A percentile compares a stretch with the other conserved stretches of the same genome.
Conservation (phyloP, 2,113 vertebrate genomes). For the Dendropsophus ebraccatus region DNA sequence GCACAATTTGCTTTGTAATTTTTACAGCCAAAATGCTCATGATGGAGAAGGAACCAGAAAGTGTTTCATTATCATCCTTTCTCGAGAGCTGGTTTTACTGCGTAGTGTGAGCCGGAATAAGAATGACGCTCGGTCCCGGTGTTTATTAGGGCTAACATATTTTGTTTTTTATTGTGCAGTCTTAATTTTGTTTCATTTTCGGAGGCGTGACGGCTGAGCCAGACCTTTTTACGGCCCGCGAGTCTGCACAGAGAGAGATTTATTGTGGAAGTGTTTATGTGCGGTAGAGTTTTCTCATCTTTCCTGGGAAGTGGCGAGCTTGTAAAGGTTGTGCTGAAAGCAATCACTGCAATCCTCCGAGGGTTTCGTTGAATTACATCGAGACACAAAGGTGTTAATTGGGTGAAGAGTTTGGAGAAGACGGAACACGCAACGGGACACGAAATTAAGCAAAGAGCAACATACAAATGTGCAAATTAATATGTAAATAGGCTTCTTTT, state of each 20-base stretch:
- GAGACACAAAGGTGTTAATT: slow-evolving; percentile 60
- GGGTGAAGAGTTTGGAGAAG: slow-evolving; percentile 52
- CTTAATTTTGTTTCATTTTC: slow-evolving; percentile 28
- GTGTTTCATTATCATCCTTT: slow-evolving; percentile 33
- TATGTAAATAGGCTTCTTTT: slow-evolving; percentile 36
- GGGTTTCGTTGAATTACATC: slow-evolving; percentile 48
- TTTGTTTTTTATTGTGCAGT: slow-evolving; percentile 27
- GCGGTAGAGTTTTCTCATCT: slow-evolving; percentile 28
- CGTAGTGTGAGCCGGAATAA: background rate
- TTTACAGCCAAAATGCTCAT: background rate
- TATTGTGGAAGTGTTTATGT: slow-evolving; percentile 43
- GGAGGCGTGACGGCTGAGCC: slow-evolving; percentile 25
- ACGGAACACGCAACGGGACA: slow-evolving; percentile 44
- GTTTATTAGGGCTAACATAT: slow-evolving; percentile 33
- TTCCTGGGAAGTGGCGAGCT: slow-evolving; percentile 55
- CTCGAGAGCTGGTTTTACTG: background rate
- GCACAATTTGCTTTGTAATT: background rate
- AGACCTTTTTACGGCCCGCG: slow-evolving; percentile 3
- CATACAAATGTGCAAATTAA: slow-evolving; percentile 47
- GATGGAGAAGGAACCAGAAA: background rate
- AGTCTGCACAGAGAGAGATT: slow-evolving; percentile 10
- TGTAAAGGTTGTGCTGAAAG: slow-evolving; percentile 60
- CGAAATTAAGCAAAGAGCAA: slow-evolving; percentile 42
- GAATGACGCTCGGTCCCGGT: background rate
- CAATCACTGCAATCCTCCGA: slow-evolving; percentile 65